A percentile compares a stretch with the other conserved stretches of the same genome.
Conservation (phyloP, 2,888 invertebrate genomes). For the Lasioglossum morio region DNA sequence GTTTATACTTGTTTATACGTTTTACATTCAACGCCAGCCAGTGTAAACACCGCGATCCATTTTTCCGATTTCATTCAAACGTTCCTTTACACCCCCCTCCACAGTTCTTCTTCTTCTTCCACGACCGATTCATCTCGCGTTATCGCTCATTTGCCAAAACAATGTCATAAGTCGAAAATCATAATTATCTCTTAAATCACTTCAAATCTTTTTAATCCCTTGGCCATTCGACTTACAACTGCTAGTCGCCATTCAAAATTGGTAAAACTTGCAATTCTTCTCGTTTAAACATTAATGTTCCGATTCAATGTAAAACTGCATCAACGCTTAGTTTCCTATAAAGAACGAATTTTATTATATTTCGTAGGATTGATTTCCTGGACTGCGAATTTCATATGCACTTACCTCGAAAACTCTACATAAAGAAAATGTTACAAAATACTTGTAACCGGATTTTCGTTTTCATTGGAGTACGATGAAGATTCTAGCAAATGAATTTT, state of each 20-base stretch:
- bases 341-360: neutral
- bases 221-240: neutral
- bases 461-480: neutral
- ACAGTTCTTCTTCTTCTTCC: neutral
- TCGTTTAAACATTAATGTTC: neutral
- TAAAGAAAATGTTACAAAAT: neutral
- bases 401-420: neutral
- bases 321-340: neutral
- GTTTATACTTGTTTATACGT: slow-evolving; percentile 45
- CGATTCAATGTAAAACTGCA: neutral
- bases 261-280: neutral
- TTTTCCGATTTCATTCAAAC: neutral
- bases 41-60: neutral
- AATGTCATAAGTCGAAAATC: neutral
- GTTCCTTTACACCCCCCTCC: neutral
- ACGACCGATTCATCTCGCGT: neutral
- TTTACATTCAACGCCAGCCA: slow-evolving; percentile 47
- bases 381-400: neutral
- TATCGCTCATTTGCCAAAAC: slow-evolving; percentile 1
- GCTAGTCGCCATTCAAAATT: neutral
- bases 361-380: neutral
- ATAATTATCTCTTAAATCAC: neutral
- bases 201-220: neutral
- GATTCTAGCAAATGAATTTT: neutral
- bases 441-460: neutral